Base-by-base conservation (phyloP, 2,797 vertebrate species). In the Euthynnus affinis region DNA sequence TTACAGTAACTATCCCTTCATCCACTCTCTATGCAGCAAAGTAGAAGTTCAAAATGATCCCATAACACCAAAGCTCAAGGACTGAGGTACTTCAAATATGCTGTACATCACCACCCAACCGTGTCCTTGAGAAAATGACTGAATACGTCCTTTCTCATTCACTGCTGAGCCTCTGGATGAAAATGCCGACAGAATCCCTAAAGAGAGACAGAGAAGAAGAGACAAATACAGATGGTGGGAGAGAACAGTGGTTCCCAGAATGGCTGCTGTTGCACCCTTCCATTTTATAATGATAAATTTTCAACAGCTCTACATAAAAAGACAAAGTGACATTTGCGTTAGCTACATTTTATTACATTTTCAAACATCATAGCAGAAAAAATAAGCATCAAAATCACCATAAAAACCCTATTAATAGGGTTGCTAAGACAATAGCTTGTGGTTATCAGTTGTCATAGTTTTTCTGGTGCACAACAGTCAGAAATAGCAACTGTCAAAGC, bases 61-160 rank as follows among this genome's bases (percentile, higher is more conserved):
- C 48, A 25, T 3, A 59, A 42, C 44, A 44, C n/a, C 48, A 55
- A 55, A 56, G 18, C 40, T 23, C 32, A 52, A 22, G 1, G 5
- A 51, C 0, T 23, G n/a, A 60, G 32, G 17, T 22, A 60, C 17
- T n/a, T 56, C 37, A 34, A n/a, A 64, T 9, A 25, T 57, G 12
- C 17, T 13, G n/a, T 63, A 10, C 34, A 63, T 58, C 53, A 46
- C 14, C 29, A 51, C 49, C n/a, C 27, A 61, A 4, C 1, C 1
- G n/a, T 23, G 48, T 58, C 65, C 55, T 60, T 27, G 46, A 78
- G 34, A 29, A 53, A 63, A 27, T 22, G 12, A 52, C 22, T 23
- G 53, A 68, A 44, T 32, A n/a, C 2, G 8, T 46, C 48, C 15
- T 12, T 53, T 18, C 15, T 48, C 22, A 29, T 44, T 34, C 29